Percentiles rank a stretch among this genome's conserved stretches.
Evolutionary conservation across 2,113 vertebrate genomes (phyloP).

Genomic region (Chroicocephalus ridibundus): DNA sequence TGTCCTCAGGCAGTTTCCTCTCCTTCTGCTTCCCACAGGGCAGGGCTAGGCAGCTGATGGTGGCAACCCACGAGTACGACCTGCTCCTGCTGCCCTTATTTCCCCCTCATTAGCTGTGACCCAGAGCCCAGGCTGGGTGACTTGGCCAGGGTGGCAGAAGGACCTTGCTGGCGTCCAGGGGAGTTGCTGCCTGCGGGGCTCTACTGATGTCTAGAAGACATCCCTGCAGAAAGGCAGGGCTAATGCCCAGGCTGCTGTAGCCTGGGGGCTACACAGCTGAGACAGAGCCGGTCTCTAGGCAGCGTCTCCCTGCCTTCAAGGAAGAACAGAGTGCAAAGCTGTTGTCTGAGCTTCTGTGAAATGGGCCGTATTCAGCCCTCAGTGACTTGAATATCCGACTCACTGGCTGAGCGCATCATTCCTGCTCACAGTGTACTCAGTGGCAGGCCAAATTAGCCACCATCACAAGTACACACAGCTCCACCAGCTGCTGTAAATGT

Average conservation of each 20-base stretch:
- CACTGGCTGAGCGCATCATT: not conserved
- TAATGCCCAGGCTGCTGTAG: not conserved
- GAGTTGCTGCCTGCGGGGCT: not conserved
- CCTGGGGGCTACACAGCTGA: not conserved
- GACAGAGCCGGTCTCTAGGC: not conserved
- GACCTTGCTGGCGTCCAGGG: not conserved
- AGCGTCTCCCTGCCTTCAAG: not conserved
- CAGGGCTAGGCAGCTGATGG: not conserved
- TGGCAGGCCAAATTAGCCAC: not conserved
- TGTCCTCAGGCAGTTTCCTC: not conserved
- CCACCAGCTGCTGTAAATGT: conserved; percentile 17
- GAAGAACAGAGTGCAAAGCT: not conserved
- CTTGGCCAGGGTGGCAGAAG: not conserved
- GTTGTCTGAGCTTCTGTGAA: not conserved
- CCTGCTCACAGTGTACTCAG: not conserved
- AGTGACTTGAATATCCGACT: not conserved
- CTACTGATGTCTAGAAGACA: not conserved
- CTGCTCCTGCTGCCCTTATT: not conserved
- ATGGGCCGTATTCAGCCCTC: not conserved
- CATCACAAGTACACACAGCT: not conserved
- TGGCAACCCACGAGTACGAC: not conserved
- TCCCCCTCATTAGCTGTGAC: not conserved
- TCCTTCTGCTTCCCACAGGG: not conserved
- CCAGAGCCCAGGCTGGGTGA: not conserved
- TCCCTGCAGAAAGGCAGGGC: not conserved